Evolutionary conservation across 1,140 invertebrate species (phyloP).

Genomic region (Mycetomoellerius zeteki): DNA sequence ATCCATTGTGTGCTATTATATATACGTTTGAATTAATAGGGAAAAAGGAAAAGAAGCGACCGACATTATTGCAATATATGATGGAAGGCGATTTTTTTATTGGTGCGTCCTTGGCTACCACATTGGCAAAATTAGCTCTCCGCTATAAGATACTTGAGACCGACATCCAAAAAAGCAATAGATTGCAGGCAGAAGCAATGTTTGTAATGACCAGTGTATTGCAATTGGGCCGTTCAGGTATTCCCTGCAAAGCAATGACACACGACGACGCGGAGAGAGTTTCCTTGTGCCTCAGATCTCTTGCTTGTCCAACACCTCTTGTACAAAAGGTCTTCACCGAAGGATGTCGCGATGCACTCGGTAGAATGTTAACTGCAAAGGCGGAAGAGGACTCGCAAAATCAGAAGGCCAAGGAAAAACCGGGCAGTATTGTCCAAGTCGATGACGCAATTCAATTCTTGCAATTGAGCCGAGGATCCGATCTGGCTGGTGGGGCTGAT

Average conservation of each 20-base stretch:
- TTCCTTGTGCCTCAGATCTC: slow-evolving; percentile 93
- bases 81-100: slow-evolving; percentile 99
- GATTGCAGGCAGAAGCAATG: slow-evolving; percentile 94
- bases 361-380: slow-evolving; percentile 95
- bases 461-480: slow-evolving; percentile 92
- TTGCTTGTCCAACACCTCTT: slow-evolving; percentile 92
- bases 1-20: neutral
- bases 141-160: slow-evolving; percentile 89
- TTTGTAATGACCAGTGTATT: slow-evolving; percentile 95
- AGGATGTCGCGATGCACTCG: slow-evolving; percentile 93
- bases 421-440: slow-evolving; percentile 91
- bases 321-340: slow-evolving; percentile 93
- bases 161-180: slow-evolving; percentile 90
- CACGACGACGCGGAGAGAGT: slow-evolving; percentile 98
- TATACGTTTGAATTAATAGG: slow-evolving; percentile 72
- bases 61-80: slow-evolving; percentile 95
- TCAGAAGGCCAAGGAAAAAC: slow-evolving; percentile 91
- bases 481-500: slow-evolving; percentile 91
- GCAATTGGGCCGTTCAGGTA: slow-evolving; percentile 91
- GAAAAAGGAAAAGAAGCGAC: slow-evolving; percentile 91
- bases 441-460: slow-evolving; percentile 96
- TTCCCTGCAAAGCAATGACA: slow-evolving; percentile 93
- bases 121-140: slow-evolving; percentile 96
- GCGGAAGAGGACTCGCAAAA: slow-evolving; percentile 90
- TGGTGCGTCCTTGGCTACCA: slow-evolving; percentile 96